Evolutionary conservation across 2,113 vertebrate genomes (phyloP), one percentile per base, ranked within the genome.

Genomic region (Athene noctua): DNA sequence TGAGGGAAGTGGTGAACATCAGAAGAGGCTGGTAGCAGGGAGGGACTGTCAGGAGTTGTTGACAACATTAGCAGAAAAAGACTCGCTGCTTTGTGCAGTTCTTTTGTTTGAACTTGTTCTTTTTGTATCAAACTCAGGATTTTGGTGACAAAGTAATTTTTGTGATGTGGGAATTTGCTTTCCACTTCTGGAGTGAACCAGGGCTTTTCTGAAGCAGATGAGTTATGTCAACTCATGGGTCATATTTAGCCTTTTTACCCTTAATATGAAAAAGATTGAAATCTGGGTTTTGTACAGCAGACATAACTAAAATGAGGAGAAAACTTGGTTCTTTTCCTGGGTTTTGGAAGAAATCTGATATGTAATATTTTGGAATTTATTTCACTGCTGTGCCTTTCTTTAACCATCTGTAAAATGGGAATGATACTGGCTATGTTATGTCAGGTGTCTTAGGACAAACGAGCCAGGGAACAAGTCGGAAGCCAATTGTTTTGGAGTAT

Each of bases 231-330:
- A 38, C 96, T 96, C 81, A 55, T 86, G 20, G 92, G 83, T 94
- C 89, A 68, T 85, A 95, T 94, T 97, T 97, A 96, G 96, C 87
- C 82, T 97, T 97, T 94, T 97, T 97, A 93, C 95, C 78, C 95
- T 97, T 97, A 95, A 97, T 97, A 96, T 97, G 94, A 96, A 95
- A 97, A 97, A 92, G 95, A 94, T 94, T 95, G 88, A 94, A 97
- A 97, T 80, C 73, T 94, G 57, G 20, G 46, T 12, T 94, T 77
- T 87, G 65, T 72, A 82, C 80, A 68, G 51, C 65, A 77, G 62
- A 82, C 15, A 1, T 94, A 87, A 82, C 86, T 91, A 84, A 81
- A 95, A 59, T 65, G 79, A 94, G 73, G 78, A 84, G 75, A 81
- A 92, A 92, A 94, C 34, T 46, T 83, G 44, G 62, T 92, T 75